These are phyloP conservation scores for Spinibarbus caldwelli DNA, from an alignment of 2,797 vertebrate species.

Conservation along the genomic window DNA sequence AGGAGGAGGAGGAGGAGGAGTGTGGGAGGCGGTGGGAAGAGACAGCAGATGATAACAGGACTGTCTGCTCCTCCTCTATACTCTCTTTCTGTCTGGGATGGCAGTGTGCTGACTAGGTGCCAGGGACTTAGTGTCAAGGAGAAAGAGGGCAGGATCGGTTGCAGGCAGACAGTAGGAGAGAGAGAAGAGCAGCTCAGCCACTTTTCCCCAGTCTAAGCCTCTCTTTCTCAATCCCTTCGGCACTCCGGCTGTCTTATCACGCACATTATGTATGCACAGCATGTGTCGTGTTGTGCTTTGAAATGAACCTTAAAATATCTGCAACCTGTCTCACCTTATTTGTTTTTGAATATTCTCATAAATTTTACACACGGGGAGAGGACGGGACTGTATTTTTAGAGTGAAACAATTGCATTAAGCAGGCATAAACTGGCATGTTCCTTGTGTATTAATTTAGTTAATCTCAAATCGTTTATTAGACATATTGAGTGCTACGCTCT, in stretches of 20 bases:
- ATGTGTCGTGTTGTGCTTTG: constrained; percentile 27
- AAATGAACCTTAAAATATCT: constrained; percentile 31
- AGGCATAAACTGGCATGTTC: not conserved
- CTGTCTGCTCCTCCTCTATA: constrained; percentile 50
- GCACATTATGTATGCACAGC: constrained; percentile 37
- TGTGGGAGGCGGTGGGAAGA: constrained; percentile 76
- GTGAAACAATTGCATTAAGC: constrained; percentile 24
- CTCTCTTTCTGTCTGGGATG: constrained; percentile 35
- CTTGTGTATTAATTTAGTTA: constrained; percentile 21
- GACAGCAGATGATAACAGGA: constrained; percentile 76
- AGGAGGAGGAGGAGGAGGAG: constrained; percentile 63
- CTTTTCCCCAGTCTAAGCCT: constrained; percentile 44
- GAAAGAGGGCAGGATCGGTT: constrained; percentile 52
- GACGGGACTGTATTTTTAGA: not conserved
- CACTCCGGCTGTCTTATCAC: not conserved
- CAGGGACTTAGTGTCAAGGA: constrained; percentile 54
- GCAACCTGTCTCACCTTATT: constrained; percentile 28
- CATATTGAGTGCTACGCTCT: constrained; percentile 27
- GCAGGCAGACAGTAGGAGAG: constrained; percentile 41
- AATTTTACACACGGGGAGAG: constrained; percentile 24
- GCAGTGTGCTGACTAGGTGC: constrained; percentile 43
- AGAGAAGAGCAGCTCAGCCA: constrained; percentile 35
- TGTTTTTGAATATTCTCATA: constrained; percentile 34
- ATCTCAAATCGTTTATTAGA: constrained; percentile 33
- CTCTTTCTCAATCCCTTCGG: constrained; percentile 40